Conservation (phyloP, 2,888 invertebrate species). For the Iphiclides podalirius region DNA sequence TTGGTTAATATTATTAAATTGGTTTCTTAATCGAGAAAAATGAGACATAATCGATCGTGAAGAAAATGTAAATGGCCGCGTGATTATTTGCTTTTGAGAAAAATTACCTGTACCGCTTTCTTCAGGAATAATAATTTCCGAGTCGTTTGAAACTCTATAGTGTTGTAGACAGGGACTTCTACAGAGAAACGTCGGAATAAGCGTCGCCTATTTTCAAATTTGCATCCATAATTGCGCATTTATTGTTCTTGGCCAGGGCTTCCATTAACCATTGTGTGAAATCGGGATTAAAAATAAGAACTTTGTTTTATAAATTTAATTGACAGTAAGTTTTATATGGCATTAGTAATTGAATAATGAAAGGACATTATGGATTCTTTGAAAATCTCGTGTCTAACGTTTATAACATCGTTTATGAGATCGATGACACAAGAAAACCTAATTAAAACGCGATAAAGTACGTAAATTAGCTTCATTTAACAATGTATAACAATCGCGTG, state of each 20-base stretch:
- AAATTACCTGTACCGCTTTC: constrained; percentile 18
- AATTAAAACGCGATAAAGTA: too few species aligned
- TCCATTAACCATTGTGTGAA: background rate
- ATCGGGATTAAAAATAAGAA: background rate
- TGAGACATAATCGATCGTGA: background rate
- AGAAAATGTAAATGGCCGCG: constrained; percentile 17
- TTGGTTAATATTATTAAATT: too few species aligned
- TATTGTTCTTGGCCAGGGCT: constrained; percentile 17
- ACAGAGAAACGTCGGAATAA: constrained; percentile 22
- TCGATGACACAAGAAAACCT: too few species aligned
- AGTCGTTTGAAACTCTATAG: constrained; percentile 26
- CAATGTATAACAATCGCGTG: too few species aligned
- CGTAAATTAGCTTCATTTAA: too few species aligned
- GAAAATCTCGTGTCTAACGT: too few species aligned
- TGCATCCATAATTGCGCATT: constrained; percentile 26
- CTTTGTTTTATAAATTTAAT: too few species aligned
- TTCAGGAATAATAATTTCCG: constrained; percentile 17
- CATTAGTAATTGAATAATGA: too few species aligned
- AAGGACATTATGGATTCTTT: too few species aligned
- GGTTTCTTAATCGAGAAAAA: constrained; percentile 9
- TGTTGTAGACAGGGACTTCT: constrained; percentile 24
- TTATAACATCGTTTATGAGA: too few species aligned
- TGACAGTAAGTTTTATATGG: too few species aligned
- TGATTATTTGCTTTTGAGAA: constrained; percentile 15
- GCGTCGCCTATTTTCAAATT: constrained; percentile 25